phyloP scores from a whole-genome alignment of 2,113 vertebrate genomes.

The Camelus bactrianus region DNA sequence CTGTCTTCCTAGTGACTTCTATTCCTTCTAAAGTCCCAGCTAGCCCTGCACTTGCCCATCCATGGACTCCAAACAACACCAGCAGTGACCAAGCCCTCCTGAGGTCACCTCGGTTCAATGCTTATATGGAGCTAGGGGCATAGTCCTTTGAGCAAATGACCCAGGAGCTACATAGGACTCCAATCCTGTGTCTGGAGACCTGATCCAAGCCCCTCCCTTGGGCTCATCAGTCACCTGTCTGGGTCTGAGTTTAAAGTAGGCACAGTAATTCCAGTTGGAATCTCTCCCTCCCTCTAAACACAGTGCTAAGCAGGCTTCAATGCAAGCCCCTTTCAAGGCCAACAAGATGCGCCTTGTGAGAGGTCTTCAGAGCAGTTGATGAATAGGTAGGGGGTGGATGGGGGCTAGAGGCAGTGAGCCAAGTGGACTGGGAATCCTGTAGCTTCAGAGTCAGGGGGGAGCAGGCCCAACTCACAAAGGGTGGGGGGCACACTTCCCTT shows the following conservation, averaged over 20 bases:
- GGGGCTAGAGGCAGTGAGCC: background rate
- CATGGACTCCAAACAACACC: background rate
- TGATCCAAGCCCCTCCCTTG: fast-evolving
- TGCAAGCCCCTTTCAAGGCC: background rate
- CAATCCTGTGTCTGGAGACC: background rate
- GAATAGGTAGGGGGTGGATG: background rate
- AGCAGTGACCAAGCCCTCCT: background rate
- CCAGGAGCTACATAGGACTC: background rate
- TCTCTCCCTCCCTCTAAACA: slow-evolving; percentile 78
- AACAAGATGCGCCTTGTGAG: background rate
- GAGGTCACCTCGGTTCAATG: background rate
- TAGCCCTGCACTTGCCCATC: background rate
- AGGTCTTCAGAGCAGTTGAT: background rate
- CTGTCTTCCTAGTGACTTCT: background rate
- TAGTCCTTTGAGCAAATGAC: background rate
- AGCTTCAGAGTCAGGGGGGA: background rate
- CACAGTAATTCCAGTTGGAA: slow-evolving; percentile 68
- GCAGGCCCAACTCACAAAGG: background rate
- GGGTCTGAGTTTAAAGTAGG: slow-evolving; percentile 16
- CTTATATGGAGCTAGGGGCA: background rate
- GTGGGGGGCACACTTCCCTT: background rate
- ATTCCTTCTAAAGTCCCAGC: background rate
- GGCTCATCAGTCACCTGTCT: background rate
- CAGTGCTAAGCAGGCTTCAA: slow-evolving; percentile 31
- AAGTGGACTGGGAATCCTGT: background rate